These are phyloP conservation scores for Carassius gibelio DNA, from an alignment of 2,113 vertebrate genomes.

Conservation along the genomic window DNA sequence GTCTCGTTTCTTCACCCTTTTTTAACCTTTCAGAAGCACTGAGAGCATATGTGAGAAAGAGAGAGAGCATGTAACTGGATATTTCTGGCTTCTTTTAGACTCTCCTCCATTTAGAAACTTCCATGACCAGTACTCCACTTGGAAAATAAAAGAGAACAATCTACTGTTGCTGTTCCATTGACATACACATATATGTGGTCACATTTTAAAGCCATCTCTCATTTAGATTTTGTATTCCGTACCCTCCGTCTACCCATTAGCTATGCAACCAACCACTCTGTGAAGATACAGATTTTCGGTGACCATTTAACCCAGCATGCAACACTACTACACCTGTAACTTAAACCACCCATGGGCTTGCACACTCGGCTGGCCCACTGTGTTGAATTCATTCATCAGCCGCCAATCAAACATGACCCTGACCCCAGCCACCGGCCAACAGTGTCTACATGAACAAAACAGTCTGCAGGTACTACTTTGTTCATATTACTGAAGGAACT, in stretches of 20 bases:
- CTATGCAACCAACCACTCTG: not conserved
- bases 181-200: not conserved
- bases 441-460: constrained; percentile 17
- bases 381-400: constrained; percentile 33
- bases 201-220: not conserved
- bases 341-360: constrained; percentile 14
- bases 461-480: constrained; percentile 4
- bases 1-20: not conserved
- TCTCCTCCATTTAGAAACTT: constrained; percentile 38
- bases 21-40: not conserved
- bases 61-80: constrained; percentile 26
- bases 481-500: not conserved
- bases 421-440: constrained; percentile 11
- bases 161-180: not conserved
- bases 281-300: constrained; percentile 18
- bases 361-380: constrained; percentile 23
- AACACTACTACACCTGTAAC: constrained; percentile 13
- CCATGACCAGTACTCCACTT: constrained; percentile 16
- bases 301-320: constrained; percentile 32
- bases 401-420: constrained; percentile 33
- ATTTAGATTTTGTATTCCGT: not conserved
- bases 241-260: constrained; percentile 10
- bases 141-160: constrained; percentile 16
- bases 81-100: constrained; percentile 1
- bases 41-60: constrained; percentile 18